Conservation (phyloP, 2,888 invertebrate genomes). For the Hirtodrosophila trivittata region DNA sequence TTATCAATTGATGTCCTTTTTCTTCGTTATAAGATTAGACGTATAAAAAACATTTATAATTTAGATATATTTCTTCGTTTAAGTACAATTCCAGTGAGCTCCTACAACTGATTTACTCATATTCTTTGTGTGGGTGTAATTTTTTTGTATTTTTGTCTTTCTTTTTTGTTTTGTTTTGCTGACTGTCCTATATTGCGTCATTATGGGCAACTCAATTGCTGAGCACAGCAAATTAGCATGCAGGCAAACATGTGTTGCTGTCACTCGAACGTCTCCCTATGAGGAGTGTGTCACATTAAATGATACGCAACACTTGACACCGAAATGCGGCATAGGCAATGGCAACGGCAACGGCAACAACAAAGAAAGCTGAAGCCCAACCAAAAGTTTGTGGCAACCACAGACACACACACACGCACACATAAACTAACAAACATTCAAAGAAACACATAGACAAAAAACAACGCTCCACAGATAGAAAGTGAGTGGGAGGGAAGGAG, state of each 20-base stretch:
- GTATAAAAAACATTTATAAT: no score
- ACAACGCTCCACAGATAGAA: conserved; percentile 1
- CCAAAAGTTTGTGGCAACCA: conserved; percentile 26
- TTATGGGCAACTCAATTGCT: conserved; percentile 44
- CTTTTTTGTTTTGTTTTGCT: neutral
- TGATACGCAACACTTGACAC: conserved; percentile 78
- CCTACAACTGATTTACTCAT: no score
- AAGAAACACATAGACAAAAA: conserved; percentile 1
- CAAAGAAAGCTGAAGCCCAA: conserved; percentile 40
- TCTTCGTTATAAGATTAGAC: no score
- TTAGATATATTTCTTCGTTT: no score
- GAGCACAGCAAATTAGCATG: conserved; percentile 69
- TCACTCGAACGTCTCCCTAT: conserved; percentile 22
- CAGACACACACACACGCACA: conserved; percentile 8
- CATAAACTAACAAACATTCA: neutral
- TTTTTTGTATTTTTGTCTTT: no score
- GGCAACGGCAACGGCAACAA: conserved; percentile 15
- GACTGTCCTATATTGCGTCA: conserved; percentile 41
- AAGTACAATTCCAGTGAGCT: no score
- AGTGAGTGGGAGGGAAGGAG: neutral
- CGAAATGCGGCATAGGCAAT: conserved; percentile 52
- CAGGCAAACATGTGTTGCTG: conserved; percentile 67
- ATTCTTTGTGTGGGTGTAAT: no score
- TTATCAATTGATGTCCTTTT: no score
- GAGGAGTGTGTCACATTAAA: conserved; percentile 72